Evolutionary conservation across 1,140 invertebrate genomes (phyloP), one percentile per base, ranked within the genome.

Genomic region (Zaprionus inermis): DNA sequence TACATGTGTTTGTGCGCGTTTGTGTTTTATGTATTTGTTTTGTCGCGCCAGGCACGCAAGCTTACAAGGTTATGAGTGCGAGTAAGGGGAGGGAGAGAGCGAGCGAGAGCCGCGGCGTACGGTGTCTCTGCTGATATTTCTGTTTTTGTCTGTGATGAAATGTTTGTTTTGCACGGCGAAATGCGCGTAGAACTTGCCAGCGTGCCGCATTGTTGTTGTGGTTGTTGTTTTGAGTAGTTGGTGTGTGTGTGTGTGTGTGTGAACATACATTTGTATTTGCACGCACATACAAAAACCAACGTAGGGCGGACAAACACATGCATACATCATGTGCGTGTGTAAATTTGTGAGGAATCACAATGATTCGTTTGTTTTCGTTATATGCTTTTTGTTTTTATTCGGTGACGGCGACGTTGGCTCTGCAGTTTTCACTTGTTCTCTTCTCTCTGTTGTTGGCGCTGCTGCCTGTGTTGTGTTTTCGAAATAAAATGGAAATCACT

Each of bases 81-180:
- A 18, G 38, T 20, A 49, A 54, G 41, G n/a, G 38, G 44, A 57
- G 36, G 51, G 58, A 52, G 22, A 32, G 66, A 49, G 22, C 60
- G 76, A 44, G 51, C 7, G 38, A 44, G 28, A 28, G 28, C 28
- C n/a, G 30, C 46, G n/a, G 16, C 32, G 18, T 20, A 34, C 38
- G 61, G 60, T 75, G 81, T 65, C 77, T 69, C 77, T 84, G 83
- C 77, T 84, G 83, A 89, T 84, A 88, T 83, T 66, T 52, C 24
- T 54, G 51, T 54, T 71, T 70, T 78, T 78, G 69, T 88, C 61
- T 80, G 81, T 85, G 84, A 88, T 88, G 84, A 88, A 88, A 88
- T 88, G 84, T 88, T 88, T 88, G 84, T 88, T 88, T 88, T 88
- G 84, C 84, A 84, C 84, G 68, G 83, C 84, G 85, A 88, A 88